phyloP scores from a whole-genome alignment of 1,140 invertebrate species.

The Zaprionus taronus region DNA sequence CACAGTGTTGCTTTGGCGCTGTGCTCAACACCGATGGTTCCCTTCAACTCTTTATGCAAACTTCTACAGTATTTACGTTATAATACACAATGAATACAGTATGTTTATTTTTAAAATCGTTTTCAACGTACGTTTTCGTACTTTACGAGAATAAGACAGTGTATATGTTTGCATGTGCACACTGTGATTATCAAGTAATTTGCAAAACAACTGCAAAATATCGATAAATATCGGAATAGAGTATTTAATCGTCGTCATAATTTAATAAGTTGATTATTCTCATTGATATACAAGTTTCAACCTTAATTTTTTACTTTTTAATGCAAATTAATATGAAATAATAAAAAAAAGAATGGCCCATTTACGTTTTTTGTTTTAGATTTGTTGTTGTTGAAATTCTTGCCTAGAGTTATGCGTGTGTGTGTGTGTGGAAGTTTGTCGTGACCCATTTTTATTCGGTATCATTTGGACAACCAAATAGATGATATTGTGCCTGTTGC shows the following conservation, averaged over 20 bases:
- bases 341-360: slow-evolving; percentile 30
- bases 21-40: slow-evolving; percentile 14
- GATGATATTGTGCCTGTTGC: slow-evolving; percentile 58
- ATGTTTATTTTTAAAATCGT: neutral
- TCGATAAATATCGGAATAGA: neutral
- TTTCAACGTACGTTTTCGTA: neutral
- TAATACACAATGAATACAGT: neutral
- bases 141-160: neutral
- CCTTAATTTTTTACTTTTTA: slow-evolving; percentile 37
- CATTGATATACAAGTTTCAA: neutral
- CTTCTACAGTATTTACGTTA: slow-evolving; percentile 8
- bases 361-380: slow-evolving; percentile 27
- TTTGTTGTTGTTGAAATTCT: slow-evolving; percentile 4
- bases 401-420: neutral
- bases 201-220: neutral
- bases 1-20: slow-evolving; percentile 46
- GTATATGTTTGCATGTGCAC: neutral
- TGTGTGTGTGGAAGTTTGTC: slow-evolving; percentile 11
- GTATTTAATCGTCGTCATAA: slow-evolving; percentile 13
- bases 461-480: slow-evolving; percentile 46
- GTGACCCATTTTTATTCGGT: slow-evolving; percentile 49
- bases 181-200: slow-evolving; percentile 1
- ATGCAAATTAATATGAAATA: slow-evolving; percentile 33
- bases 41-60: slow-evolving; percentile 53
- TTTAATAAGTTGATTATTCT: neutral